Base-by-base conservation (phyloP, 2,113 vertebrate species). In the Chlorodrepanis virens region DNA sequence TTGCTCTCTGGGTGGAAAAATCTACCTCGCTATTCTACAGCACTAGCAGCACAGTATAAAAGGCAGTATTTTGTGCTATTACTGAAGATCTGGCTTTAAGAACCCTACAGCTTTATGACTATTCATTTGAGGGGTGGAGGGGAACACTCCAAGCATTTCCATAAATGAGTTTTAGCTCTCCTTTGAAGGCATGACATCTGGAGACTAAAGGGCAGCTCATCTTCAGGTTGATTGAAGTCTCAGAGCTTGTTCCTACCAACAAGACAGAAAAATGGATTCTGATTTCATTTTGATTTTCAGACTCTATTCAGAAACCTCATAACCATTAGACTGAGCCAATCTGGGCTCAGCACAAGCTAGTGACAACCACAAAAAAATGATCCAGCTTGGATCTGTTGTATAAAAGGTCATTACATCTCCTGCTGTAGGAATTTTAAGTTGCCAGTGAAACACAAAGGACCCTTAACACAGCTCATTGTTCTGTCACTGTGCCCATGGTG, bases 1-100 rank as follows among this genome's bases (percentile, higher is more conserved):
- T 70, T 89, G 86, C 83, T 93, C 75, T 94, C 74, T 69, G 78
- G 45, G 40, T 91, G 37, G 57, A 96, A 95, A 94, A 93, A 93
- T 69, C 77, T 63, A 85, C 75, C 40, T 27, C 75, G 9, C 78
- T 65, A 49, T 87, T 94, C 91, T 93, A 33, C 78, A 87, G 84
- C 69, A 74, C 74, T 61, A 72, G 49, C n/a, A 91, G 69, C 37
- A 71, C 44, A 57, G 49, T 50, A 68, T 80, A 72, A 94, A 95
- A 91, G 37, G 68, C 42, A 52, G 37, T 42, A 91, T 89, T 95
- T 85, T 83, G 31, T 90, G 59, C 54, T 85, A 10, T 74, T 89
- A 76, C 78, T 77, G 84, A 72, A 80, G 69, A 82, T 64, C 69
- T 52, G 72, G 52, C 37, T 96, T 72, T 71, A 87, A 77, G 87